Evolutionary conservation across 2,797 vertebrate species (phyloP).

Genomic region (Ceyx erithaca): DNA sequence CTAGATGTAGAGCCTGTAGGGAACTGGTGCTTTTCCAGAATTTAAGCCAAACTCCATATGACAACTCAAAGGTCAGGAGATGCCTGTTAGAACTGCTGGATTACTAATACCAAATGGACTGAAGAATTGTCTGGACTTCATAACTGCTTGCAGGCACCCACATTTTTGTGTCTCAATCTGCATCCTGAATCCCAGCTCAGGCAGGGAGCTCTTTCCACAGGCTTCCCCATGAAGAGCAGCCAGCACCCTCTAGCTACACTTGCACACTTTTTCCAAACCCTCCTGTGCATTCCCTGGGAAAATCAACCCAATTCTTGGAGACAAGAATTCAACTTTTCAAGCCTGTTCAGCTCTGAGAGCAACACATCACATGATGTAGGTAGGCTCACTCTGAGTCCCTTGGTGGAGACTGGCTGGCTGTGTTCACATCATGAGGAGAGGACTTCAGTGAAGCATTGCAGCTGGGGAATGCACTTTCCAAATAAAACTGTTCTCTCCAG

Average conservation of each 20-base stretch:
- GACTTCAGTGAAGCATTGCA: neutral
- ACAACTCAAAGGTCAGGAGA: neutral
- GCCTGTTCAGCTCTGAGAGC: neutral
- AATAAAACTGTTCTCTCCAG: neutral
- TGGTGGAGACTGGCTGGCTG: neutral
- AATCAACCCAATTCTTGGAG: rapidly evolving
- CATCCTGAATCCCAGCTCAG: neutral
- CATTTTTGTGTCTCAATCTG: neutral
- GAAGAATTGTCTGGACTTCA: neutral
- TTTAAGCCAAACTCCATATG: neutral
- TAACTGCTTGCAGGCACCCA: neutral
- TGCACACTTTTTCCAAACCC: rapidly evolving
- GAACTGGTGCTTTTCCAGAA: neutral
- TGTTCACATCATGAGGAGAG: neutral
- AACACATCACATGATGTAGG: neutral
- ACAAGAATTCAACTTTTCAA: neutral
- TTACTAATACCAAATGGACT: neutral
- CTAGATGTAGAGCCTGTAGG: neutral
- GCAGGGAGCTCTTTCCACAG: neutral
- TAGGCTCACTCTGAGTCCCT: rapidly evolving
- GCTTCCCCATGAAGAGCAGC: neutral
- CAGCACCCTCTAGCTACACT: neutral
- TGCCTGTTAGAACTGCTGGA: neutral
- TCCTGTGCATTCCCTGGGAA: neutral
- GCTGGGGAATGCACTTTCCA: neutral